phyloP scores from a whole-genome alignment of 2,797 vertebrate species.

The Parotocinclus haroldoi region DNA sequence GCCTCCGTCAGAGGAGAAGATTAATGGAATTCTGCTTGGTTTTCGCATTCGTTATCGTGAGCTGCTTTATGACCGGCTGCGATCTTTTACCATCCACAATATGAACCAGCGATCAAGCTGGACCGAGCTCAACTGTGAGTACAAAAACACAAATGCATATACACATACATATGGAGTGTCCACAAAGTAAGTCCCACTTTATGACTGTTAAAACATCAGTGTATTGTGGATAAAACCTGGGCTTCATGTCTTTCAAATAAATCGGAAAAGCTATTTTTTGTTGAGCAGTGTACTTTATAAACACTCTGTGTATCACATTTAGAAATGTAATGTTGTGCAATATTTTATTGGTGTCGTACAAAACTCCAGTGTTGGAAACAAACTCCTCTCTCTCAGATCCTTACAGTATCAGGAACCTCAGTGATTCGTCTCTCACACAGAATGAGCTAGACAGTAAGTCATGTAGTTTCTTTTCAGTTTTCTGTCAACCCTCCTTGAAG shows the following conservation, averaged over 20 bases:
- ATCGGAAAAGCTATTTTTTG: background rate
- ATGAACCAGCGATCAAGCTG: conserved; percentile 73
- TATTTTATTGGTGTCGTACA: no score
- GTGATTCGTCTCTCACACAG: conserved; percentile 75
- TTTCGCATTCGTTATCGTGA: conserved; percentile 89
- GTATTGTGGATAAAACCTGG: no score
- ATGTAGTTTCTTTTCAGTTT: no score
- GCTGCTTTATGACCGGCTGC: conserved; percentile 79
- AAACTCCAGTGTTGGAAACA: no score
- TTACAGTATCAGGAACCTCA: conserved; percentile 78
- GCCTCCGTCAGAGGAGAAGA: conserved; percentile 87
- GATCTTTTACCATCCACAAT: conserved; percentile 73
- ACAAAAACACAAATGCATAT: background rate
- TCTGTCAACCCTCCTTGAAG: no score
- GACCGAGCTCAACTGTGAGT: conserved; percentile 88
- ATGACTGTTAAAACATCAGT: no score
- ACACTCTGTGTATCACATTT: no score
- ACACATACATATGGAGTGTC: conserved; percentile 13
- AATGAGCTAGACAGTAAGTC: conserved; percentile 76
- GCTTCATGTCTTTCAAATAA: background rate
- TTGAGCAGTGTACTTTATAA: no score
- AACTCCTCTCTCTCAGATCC: conserved; percentile 57
- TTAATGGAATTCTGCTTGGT: conserved; percentile 93
- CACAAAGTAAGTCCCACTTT: background rate
- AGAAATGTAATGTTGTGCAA: no score